Evolutionary conservation across 2,888 invertebrate genomes (phyloP).

Genomic region (Eupeodes luniger): DNA sequence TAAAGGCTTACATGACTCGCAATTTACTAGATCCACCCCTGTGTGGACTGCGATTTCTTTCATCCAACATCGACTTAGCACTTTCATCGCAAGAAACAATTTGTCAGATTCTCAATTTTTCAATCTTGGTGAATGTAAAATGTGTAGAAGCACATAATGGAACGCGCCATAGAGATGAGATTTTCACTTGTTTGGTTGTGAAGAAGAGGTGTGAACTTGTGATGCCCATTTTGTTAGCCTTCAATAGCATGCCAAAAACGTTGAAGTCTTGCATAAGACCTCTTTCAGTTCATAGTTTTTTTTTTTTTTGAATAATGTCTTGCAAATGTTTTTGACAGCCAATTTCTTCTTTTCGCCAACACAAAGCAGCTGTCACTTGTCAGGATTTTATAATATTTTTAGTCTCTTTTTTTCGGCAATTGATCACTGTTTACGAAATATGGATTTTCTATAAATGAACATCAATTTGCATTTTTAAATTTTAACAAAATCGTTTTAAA

Average conservation of each 20-base stretch:
- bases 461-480: not conserved
- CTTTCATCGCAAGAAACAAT: conserved; percentile 39
- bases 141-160: too few relatives aligned
- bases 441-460: not conserved
- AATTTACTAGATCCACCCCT: not conserved
- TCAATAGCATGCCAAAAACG: too few relatives aligned
- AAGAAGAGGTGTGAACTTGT: conserved; percentile 25
- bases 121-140: conserved; percentile 27
- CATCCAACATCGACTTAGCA: not conserved
- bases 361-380: not conserved
- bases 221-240: too few relatives aligned
- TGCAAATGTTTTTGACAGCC: too few relatives aligned
- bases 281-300: too few relatives aligned
- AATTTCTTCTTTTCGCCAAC: too few relatives aligned
- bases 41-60: not conserved
- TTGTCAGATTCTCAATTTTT: conserved; percentile 70
- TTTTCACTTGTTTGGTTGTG: not conserved
- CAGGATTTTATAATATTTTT: not conserved
- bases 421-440: not conserved
- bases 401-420: not conserved
- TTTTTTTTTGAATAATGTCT: too few relatives aligned
- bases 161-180: not conserved
- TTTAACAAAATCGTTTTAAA: not conserved
- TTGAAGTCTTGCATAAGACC: too few relatives aligned
- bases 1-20: too few relatives aligned